Conservation (phyloP, 2,797 vertebrate species). For the Pteropus rufus region DNA sequence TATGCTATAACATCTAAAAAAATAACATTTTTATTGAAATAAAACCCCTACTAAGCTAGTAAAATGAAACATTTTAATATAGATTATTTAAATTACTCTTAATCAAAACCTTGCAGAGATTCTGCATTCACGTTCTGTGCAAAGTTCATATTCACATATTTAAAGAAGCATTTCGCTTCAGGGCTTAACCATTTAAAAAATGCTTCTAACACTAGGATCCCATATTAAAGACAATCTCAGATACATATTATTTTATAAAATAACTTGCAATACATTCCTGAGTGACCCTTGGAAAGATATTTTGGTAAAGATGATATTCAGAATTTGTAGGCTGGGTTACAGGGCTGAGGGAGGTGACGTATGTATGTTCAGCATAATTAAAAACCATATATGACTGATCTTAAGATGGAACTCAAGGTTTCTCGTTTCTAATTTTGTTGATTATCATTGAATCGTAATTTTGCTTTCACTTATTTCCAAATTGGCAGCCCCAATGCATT, state of each 20-base stretch:
- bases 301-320: background rate
- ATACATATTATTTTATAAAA: background rate
- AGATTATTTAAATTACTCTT: constrained; percentile 51
- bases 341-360: background rate
- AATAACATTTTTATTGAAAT: constrained; percentile 25
- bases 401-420: background rate
- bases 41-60: constrained; percentile 34
- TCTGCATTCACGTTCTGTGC: background rate
- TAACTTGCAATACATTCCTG: background rate
- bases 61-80: constrained; percentile 35
- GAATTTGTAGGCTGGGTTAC: background rate
- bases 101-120: constrained; percentile 48
- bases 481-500: background rate
- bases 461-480: constrained; percentile 20
- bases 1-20: background rate
- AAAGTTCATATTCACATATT: constrained; percentile 18
- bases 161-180: constrained; percentile 20
- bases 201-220: background rate
- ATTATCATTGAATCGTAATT: background rate
- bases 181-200: background rate
- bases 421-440: constrained; percentile 20
- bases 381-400: background rate
- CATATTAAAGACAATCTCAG: background rate
- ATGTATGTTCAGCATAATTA: background rate
- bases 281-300: background rate